phyloP scores from a whole-genome alignment of 2,888 invertebrate species.

The Euspilapteryx auroguttella region DNA sequence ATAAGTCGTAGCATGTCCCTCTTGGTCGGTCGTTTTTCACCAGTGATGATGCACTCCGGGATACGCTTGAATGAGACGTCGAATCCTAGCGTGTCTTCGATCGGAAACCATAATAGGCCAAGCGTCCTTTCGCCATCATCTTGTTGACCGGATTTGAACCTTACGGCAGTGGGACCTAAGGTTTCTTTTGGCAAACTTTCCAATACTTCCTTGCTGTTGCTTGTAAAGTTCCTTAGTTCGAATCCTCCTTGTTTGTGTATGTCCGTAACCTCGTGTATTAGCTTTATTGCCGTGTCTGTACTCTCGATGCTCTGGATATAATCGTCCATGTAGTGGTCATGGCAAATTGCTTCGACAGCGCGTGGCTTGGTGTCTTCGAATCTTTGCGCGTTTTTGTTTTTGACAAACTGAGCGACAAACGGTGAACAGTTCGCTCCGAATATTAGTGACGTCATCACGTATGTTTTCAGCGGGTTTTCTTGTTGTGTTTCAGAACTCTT shows the following conservation, averaged over 20 bases:
- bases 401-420: conserved; percentile 4
- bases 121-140: conserved; percentile 9
- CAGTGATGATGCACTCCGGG: conserved; percentile 6
- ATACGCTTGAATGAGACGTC: conserved; percentile 10
- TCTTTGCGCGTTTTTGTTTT: conserved; percentile 7
- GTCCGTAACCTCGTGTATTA: conserved; percentile 7
- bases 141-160: conserved; percentile 9
- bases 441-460: too few relatives aligned
- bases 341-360: conserved; percentile 10
- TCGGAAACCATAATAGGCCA: too few relatives aligned
- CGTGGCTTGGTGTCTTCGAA: conserved; percentile 3
- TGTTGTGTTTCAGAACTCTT: conserved; percentile 4
- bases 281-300: conserved; percentile 7
- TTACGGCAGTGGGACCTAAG: conserved; percentile 8
- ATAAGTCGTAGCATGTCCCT: conserved; percentile 9
- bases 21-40: conserved; percentile 10
- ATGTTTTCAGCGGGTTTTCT: conserved; percentile 4
- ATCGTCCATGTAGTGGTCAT: conserved; percentile 14
- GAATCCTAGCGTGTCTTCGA: conserved; percentile 10
- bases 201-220: conserved; percentile 9
- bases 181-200: conserved; percentile 10
- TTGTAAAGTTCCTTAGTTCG: conserved; percentile 10
- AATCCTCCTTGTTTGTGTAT: conserved; percentile 9
- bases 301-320: conserved; percentile 12
- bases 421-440: too few relatives aligned